Evolutionary conservation across 2,113 vertebrate species (phyloP).

Genomic region (Spheniscus mendiculus): DNA sequence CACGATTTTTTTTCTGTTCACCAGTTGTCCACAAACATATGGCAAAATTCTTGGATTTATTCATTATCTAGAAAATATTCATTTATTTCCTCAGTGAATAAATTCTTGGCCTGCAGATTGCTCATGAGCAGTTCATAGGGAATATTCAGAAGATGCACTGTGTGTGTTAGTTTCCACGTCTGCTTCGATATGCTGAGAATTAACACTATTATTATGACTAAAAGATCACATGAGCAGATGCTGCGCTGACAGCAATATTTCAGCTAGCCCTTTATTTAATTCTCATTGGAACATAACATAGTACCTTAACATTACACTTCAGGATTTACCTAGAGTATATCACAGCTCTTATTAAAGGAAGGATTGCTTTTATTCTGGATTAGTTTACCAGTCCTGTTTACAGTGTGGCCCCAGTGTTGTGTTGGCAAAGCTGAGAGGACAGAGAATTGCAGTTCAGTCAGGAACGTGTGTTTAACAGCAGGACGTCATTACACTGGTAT

Average conservation of each 20-base stretch:
- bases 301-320: neutral
- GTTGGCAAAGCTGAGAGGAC: neutral
- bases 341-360: neutral
- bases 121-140: constrained; percentile 43
- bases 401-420: neutral
- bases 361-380: neutral
- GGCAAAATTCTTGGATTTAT: constrained; percentile 48
- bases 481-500: neutral
- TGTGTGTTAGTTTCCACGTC: constrained; percentile 46
- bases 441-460: neutral
- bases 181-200: constrained; percentile 53
- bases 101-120: constrained; percentile 46
- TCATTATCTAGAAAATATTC: constrained; percentile 57
- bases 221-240: constrained; percentile 61
- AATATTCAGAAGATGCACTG: constrained; percentile 27
- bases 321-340: neutral
- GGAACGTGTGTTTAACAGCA: neutral
- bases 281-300: neutral
- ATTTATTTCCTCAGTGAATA: constrained; percentile 61
- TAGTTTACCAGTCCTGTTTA: neutral
- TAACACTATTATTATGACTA: constrained; percentile 59
- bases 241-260: constrained; percentile 55
- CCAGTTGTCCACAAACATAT: constrained; percentile 61
- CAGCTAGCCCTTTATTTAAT: constrained; percentile 64
- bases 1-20: constrained; percentile 14